Evolutionary conservation across 2,113 vertebrate genomes (phyloP).

Genomic region (Catharus fuscescens): DNA sequence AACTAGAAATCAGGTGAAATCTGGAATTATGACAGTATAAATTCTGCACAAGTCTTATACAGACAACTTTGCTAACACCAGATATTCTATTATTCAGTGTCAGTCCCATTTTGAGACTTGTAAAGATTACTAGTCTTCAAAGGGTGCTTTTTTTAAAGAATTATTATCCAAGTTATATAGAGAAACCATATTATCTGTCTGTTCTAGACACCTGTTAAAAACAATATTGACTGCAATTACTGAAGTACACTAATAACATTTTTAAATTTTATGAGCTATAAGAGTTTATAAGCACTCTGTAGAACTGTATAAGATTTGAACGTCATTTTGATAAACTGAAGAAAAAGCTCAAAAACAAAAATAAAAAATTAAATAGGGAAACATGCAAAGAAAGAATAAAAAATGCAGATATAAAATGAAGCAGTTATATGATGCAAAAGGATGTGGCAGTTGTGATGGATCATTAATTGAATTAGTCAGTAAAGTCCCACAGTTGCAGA

Average conservation of each 20-base stretch:
- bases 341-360: background rate
- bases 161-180: background rate
- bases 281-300: background rate
- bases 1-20: background rate
- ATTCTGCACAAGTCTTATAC: background rate
- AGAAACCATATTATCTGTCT: background rate
- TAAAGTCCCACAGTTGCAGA: background rate
- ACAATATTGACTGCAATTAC: background rate
- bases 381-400: background rate
- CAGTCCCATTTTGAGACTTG: background rate
- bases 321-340: background rate
- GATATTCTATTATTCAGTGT: background rate
- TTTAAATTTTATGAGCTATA: background rate
- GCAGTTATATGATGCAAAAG: background rate
- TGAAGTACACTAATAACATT: background rate
- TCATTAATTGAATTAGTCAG: background rate
- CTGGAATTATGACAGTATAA: background rate
- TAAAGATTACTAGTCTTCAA: background rate
- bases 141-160: background rate
- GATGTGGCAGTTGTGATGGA: background rate
- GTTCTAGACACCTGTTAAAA: background rate
- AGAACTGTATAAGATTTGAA: background rate
- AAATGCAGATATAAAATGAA: background rate
- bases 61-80: background rate
- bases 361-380: background rate